These are phyloP conservation scores for Ophthalmolycus amberensis DNA, from an alignment of 2,113 vertebrate species.

Conservation along the genomic window DNA sequence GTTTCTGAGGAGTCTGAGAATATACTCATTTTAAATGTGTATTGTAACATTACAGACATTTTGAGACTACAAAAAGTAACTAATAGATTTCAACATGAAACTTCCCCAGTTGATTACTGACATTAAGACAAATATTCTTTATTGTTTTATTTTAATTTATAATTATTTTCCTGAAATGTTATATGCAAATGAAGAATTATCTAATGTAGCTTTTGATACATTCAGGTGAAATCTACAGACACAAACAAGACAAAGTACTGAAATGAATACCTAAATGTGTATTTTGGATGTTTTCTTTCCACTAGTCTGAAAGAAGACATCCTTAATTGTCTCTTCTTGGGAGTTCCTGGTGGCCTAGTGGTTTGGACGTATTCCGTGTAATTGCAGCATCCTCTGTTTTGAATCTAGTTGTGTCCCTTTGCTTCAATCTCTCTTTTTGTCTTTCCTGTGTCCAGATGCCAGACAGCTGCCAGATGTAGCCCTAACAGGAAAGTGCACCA, in stretches of 20 bases:
- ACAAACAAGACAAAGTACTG: no score
- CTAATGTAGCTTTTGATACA: no score
- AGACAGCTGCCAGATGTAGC: constrained; percentile 84
- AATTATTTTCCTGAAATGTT: not conserved
- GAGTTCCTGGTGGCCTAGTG: no score
- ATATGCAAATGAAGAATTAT: no score
- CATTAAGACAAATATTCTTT: no score
- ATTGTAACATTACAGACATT: not conserved
- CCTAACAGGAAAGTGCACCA: constrained; percentile 84
- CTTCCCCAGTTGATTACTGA: no score
- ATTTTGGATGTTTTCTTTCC: not conserved
- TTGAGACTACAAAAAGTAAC: not conserved
- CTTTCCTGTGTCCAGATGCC: constrained; percentile 70
- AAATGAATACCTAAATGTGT: no score
- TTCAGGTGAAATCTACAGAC: no score
- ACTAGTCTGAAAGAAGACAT: not conserved
- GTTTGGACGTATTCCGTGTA: not conserved
- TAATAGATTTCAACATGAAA: not conserved
- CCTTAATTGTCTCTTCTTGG: no score
- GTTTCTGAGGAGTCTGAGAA: not conserved
- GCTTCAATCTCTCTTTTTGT: not conserved
- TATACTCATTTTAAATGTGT: not conserved
- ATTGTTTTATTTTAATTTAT: no score
- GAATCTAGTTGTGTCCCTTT: not conserved
- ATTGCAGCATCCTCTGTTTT: not conserved